A percentile compares a stretch with the other conserved stretches of the same genome.
These are phyloP conservation scores for Anorthoa munda DNA, from an alignment of 2,888 invertebrate genomes.

Conservation along the genomic window DNA sequence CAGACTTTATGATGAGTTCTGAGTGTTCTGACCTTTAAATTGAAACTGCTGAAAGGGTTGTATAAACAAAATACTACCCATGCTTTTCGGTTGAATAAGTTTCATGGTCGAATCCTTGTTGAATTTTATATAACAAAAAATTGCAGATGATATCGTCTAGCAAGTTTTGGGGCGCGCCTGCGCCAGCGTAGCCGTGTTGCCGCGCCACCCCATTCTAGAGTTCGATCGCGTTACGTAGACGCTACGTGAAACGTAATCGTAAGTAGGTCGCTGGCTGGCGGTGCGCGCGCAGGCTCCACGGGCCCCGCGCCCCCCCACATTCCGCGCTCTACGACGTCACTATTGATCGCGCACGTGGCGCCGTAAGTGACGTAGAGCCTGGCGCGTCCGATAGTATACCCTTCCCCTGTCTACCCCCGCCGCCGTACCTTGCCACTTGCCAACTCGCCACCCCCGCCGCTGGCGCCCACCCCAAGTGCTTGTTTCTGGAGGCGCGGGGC, in stretches of 20 bases:
- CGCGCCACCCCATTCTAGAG: slow-evolving; percentile 71
- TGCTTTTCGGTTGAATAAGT: slow-evolving; percentile 24
- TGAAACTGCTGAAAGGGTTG: neutral
- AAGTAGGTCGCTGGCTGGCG: slow-evolving; percentile 85
- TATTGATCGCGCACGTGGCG: slow-evolving; percentile 90
- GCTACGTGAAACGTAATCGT: slow-evolving; percentile 89
- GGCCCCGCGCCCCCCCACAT: slow-evolving; percentile 21
- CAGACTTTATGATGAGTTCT: neutral
- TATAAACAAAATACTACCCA: neutral
- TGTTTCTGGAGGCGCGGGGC: no score
- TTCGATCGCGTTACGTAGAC: slow-evolving; percentile 89
- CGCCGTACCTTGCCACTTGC: slow-evolving; percentile 56
- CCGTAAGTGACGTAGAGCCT: slow-evolving; percentile 89
- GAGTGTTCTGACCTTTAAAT: neutral
- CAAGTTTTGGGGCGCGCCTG: slow-evolving; percentile 68
- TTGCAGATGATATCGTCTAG: slow-evolving; percentile 61
- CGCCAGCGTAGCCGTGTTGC: slow-evolving; percentile 67
- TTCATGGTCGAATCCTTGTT: slow-evolving; percentile 52
- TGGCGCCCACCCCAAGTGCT: slow-evolving; percentile 47
- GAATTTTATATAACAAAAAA: slow-evolving; percentile 53
- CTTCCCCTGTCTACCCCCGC: slow-evolving; percentile 68
- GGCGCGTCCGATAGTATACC: slow-evolving; percentile 84
- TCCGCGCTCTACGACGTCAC: slow-evolving; percentile 84
- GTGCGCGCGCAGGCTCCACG: slow-evolving; percentile 83
- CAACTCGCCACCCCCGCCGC: slow-evolving; percentile 49